Evolutionary conservation across 2,113 vertebrate genomes (phyloP).

Genomic region (Thryonomys swinderianus): DNA sequence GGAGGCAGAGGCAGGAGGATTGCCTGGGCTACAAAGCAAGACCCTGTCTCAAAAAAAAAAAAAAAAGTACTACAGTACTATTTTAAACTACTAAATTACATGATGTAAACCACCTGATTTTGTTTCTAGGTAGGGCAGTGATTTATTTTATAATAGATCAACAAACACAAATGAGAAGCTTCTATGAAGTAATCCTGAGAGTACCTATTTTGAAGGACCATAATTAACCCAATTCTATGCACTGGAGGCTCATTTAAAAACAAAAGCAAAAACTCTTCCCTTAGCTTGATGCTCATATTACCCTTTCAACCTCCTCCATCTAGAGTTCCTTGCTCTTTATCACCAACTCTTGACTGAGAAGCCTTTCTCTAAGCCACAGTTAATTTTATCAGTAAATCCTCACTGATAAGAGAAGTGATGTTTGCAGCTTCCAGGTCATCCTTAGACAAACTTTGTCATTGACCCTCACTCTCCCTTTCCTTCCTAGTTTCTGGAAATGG

Average conservation of each 20-base stretch:
- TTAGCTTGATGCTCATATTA: neutral
- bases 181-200: neutral
- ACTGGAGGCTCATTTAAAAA: constrained; percentile 29
- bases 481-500: neutral
- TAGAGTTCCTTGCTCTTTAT: neutral
- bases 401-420: neutral
- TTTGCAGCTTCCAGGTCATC: neutral
- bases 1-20: too few relatives aligned
- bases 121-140: neutral
- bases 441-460: neutral
- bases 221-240: constrained; percentile 1
- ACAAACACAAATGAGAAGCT: neutral
- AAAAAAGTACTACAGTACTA: too few relatives aligned
- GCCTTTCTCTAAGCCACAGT: neutral
- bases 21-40: too few relatives aligned
- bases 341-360: neutral
- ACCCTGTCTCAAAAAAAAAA: too few relatives aligned
- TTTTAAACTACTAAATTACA: constrained; percentile 7
- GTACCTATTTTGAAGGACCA: neutral
- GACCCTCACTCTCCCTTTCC: neutral
- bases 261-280: constrained; percentile 12
- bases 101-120: neutral
- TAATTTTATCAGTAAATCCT: neutral
- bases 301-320: neutral
- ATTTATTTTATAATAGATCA: constrained; percentile 34